Conservation (phyloP, 1,140 invertebrate species). For the Scaptomyza montana region DNA sequence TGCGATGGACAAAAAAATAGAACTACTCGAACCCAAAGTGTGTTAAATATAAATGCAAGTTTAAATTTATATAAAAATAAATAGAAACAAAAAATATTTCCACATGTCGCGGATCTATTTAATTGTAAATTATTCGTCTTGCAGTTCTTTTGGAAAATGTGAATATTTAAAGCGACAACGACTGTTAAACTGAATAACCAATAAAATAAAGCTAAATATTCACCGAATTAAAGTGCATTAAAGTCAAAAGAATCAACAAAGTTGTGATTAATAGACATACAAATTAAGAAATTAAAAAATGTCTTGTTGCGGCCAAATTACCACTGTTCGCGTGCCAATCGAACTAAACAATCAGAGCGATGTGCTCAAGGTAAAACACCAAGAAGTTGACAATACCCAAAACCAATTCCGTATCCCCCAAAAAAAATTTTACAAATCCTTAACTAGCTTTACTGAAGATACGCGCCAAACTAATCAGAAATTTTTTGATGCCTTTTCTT, state of each 20-base stretch:
- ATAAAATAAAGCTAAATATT: conserved; percentile 19
- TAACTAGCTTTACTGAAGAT: conserved; percentile 43
- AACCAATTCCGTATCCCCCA: conserved; percentile 3
- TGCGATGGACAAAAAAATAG: conserved; percentile 3
- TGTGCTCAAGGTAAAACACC: conserved; percentile 88
- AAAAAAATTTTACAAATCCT: conserved; percentile 9
- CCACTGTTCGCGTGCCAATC: conserved; percentile 89
- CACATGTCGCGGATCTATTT: conserved; percentile 16
- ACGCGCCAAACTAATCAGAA: conserved; percentile 55
- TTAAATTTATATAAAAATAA: background rate
- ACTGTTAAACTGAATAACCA: conserved; percentile 35
- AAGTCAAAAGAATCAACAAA: conserved; percentile 45
- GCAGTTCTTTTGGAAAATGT: conserved; percentile 71
- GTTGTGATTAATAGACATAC: conserved; percentile 27
- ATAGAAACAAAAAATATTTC: background rate
- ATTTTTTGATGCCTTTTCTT: conserved; percentile 53
- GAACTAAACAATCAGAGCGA: conserved; percentile 91
- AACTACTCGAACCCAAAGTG: conserved; percentile 5
- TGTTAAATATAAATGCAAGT: conserved; percentile 27
- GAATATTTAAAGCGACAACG: conserved; percentile 63
- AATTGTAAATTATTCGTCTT: conserved; percentile 36
- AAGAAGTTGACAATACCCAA: background rate
- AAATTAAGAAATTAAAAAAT: conserved; percentile 74
- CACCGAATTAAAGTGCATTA: conserved; percentile 16
- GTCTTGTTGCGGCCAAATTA: conserved; percentile 87